These are phyloP conservation scores for Ctenicera cuprea DNA, from an alignment of 2,888 invertebrate species.

Conservation along the genomic window DNA sequence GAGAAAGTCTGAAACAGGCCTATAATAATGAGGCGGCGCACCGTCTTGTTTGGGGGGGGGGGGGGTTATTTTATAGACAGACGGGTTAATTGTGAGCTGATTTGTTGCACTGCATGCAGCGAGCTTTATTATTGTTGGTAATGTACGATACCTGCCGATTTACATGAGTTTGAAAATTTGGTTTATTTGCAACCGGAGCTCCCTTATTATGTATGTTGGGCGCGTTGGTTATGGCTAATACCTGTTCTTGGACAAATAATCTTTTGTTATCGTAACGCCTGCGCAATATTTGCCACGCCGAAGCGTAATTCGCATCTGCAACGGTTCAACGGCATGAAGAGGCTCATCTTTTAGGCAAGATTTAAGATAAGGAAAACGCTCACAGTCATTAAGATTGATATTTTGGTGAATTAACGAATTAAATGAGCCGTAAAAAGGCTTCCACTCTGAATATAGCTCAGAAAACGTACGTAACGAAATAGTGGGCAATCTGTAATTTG, in stretches of 20 bases:
- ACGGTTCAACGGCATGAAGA: background rate
- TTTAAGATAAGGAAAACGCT: constrained; percentile 22
- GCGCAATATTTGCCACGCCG: background rate
- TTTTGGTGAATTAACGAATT: constrained; percentile 11
- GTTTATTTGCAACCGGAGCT: background rate
- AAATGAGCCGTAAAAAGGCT: constrained; percentile 9
- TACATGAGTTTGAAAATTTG: too few relatives aligned
- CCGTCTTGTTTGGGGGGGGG: too few relatives aligned
- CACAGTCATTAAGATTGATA: background rate
- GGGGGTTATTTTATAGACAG: too few relatives aligned
- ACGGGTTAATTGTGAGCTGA: too few relatives aligned
- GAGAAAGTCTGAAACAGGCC: too few relatives aligned
- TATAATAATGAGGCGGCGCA: too few relatives aligned
- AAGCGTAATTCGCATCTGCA: constrained; percentile 1
- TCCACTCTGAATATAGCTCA: constrained; percentile 15
- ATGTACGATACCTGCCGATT: too few relatives aligned
- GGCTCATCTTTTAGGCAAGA: background rate
- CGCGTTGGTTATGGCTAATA: background rate
- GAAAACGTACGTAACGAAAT: background rate
- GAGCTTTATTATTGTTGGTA: too few relatives aligned
- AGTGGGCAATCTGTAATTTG: background rate
- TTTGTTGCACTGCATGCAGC: too few relatives aligned
- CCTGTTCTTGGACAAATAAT: constrained; percentile 15
- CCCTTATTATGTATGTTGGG: background rate
- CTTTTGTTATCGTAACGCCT: constrained; percentile 6